phyloP scores from a whole-genome alignment of 2,888 invertebrate genomes.

The Argyresthia albistria region DNA sequence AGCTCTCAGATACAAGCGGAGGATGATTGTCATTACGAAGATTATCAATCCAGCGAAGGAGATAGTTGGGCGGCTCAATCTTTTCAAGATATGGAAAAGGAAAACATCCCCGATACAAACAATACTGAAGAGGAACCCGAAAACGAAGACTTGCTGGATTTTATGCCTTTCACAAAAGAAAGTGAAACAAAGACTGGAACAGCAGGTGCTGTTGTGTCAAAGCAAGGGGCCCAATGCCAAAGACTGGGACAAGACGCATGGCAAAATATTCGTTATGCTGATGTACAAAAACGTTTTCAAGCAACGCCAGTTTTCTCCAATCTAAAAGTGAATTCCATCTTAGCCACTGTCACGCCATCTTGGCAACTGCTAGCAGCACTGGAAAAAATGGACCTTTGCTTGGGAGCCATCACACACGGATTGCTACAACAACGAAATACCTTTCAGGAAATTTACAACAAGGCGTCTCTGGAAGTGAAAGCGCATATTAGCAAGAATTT shows the following conservation, averaged over 20 bases:
- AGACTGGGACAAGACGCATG: not conserved
- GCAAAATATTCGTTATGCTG: not conserved
- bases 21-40: too few species aligned
- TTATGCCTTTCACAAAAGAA: not conserved
- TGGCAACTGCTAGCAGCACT: not conserved
- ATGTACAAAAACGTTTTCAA: not conserved
- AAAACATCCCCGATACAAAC: too few species aligned
- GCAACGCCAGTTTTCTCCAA: not conserved
- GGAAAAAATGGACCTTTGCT: not conserved
- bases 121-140: not conserved
- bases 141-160: not conserved
- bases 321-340: not conserved
- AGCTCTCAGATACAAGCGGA: too few species aligned
- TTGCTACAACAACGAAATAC: not conserved
- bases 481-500: not conserved
- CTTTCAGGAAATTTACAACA: not conserved
- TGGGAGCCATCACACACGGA: not conserved
- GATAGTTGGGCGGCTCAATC: too few species aligned
- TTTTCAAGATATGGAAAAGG: too few species aligned
- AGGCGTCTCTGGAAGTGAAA: not conserved
- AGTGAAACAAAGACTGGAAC: not conserved
- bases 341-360: not conserved
- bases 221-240: not conserved
- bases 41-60: too few species aligned
- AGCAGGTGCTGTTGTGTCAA: not conserved